Conservation (phyloP, 37 sponge, comb jelly and placozoan genomes). For the Cladorhizidae sp. region DNA sequence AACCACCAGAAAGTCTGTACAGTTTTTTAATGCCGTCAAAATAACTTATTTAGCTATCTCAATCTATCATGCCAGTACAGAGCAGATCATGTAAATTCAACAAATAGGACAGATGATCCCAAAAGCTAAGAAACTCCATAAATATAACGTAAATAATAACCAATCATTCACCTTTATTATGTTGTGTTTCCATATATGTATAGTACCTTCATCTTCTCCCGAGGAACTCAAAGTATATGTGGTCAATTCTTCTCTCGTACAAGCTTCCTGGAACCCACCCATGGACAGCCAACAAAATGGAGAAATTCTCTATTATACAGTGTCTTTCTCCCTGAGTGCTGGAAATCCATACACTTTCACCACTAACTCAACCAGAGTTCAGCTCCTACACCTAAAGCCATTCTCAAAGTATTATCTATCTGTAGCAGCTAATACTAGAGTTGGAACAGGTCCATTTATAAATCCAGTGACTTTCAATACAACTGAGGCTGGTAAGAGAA, state of each 20-base stretch:
- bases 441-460: slow-evolving; percentile 16
- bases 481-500: slow-evolving; percentile 8
- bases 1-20: too few species aligned
- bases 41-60: too few species aligned
- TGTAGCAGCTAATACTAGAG: slow-evolving; percentile 11
- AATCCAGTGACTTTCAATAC: slow-evolving; percentile 1
- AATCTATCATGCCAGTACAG: too few species aligned
- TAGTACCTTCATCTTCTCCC: background rate
- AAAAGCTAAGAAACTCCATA: too few species aligned
- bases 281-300: background rate
- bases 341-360: background rate
- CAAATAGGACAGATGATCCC: too few species aligned
- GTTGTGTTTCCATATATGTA: too few species aligned
- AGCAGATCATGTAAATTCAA: too few species aligned
- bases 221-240: background rate
- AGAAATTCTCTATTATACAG: background rate
- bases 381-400: background rate
- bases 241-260: background rate
- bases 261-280: background rate
- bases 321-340: background rate
- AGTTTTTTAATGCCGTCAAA: too few species aligned
- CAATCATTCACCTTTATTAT: too few species aligned
- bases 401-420: background rate
- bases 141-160: too few species aligned
- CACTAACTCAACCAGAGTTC: background rate